Conservation (phyloP, 2,888 invertebrate genomes). For the Ariolimax columbianus region DNA sequence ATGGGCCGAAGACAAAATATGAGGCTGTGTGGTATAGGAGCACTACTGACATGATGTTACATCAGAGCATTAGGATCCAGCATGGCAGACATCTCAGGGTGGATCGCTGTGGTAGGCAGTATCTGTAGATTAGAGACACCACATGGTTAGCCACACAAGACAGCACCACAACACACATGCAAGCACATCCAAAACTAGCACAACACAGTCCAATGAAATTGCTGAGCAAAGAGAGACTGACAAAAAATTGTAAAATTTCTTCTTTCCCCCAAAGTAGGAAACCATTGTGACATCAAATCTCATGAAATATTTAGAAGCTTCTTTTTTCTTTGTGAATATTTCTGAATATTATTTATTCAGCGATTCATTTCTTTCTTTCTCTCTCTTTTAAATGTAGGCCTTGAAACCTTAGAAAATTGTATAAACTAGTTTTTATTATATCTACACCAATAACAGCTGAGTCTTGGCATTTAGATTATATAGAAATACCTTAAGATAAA, state of each 20-base stretch:
- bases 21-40: constrained; percentile 37
- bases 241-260: background rate
- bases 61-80: constrained; percentile 56
- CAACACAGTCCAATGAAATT: background rate
- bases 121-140: constrained; percentile 58
- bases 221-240: background rate
- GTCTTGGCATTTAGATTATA: too few species aligned
- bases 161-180: constrained; percentile 40
- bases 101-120: constrained; percentile 50
- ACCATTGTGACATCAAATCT: too few species aligned
- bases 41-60: constrained; percentile 48
- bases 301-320: too few species aligned
- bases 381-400: too few species aligned
- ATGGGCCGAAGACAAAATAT: constrained; percentile 45
- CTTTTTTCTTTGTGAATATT: too few species aligned
- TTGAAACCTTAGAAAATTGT: too few species aligned
- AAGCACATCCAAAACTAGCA: constrained; percentile 28
- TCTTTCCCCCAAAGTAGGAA: too few species aligned
- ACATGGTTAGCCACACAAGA: constrained; percentile 52
- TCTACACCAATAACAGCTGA: too few species aligned
- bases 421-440: too few species aligned
- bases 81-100: constrained; percentile 53
- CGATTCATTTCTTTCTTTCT: too few species aligned
- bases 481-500: too few species aligned
- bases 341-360: too few species aligned